A percentile compares a stretch with the other conserved stretches of the same genome.
phyloP scores from a whole-genome alignment of 2,797 vertebrate genomes.

The Vireo griseus region DNA sequence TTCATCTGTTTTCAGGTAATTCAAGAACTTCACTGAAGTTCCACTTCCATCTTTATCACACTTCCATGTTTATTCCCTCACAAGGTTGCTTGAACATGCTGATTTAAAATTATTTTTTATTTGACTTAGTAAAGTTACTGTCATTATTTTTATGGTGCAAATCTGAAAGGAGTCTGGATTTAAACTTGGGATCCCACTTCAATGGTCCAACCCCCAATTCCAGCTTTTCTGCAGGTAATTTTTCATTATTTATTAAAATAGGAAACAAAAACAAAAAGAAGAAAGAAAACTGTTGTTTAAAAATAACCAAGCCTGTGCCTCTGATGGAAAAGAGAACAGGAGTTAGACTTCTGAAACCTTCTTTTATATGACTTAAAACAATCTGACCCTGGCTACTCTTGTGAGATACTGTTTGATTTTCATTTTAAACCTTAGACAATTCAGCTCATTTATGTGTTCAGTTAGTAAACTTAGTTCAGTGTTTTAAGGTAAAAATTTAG shows the following conservation, averaged over 20 bases:
- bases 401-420: not conserved
- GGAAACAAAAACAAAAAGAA: not conserved
- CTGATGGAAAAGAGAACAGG: not conserved
- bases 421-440: not conserved
- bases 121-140: not conserved
- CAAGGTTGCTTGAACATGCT: not conserved
- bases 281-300: not conserved
- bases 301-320: not conserved
- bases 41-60: not conserved
- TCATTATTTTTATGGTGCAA: not conserved
- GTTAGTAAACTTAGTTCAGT: not conserved
- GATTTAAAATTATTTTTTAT: not conserved
- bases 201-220: not conserved
- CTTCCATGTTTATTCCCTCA: not conserved
- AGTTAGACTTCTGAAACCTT: slow-evolving; percentile 5
- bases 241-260: not conserved
- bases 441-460: not conserved
- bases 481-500: not conserved
- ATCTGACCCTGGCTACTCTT: not conserved
- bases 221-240: not conserved
- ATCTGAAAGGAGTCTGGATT: not conserved
- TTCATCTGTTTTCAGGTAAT: not conserved
- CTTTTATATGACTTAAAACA: slow-evolving; percentile 1
- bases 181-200: not conserved
- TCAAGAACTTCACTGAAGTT: not conserved